A percentile compares a stretch with the other conserved stretches of the same genome.
phyloP scores from a whole-genome alignment of 2,797 vertebrate genomes.

The Monodelphis domestica region DNA sequence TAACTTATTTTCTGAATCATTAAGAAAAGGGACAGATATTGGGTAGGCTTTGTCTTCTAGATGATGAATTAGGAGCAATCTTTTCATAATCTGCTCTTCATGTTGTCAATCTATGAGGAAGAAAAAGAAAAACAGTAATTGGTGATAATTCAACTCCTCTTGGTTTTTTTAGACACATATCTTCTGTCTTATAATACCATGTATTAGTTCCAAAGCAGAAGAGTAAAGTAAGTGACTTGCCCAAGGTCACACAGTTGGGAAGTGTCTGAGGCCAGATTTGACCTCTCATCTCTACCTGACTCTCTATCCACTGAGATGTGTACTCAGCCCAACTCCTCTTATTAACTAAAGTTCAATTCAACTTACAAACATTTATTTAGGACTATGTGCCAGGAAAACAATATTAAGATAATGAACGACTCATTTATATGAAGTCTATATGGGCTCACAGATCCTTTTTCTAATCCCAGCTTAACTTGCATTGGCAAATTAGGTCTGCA shows the following conservation, averaged over 20 bases:
- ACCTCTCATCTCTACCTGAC: too few relatives aligned
- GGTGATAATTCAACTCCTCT: conserved; percentile 6
- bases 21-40: conserved; percentile 22
- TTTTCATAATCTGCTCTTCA: conserved; percentile 45
- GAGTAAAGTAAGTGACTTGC: too few relatives aligned
- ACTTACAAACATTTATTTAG: not conserved
- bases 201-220: too few relatives aligned
- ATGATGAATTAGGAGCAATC: conserved; percentile 44
- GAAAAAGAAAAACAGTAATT: conserved; percentile 11
- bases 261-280: too few relatives aligned
- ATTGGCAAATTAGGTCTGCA: not conserved
- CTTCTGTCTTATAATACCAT: too few relatives aligned
- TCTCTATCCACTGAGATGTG: too few relatives aligned
- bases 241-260: too few relatives aligned
- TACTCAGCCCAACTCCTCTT: conserved; percentile 11
- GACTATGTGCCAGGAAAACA: not conserved
- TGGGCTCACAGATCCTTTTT: not conserved
- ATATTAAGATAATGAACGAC: not conserved
- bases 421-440: not conserved
- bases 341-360: conserved; percentile 3
- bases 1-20: conserved; percentile 21
- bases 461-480: not conserved
- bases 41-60: conserved; percentile 8
- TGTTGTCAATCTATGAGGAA: conserved; percentile 41
- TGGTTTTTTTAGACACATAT: too few relatives aligned